Conservation (phyloP, 1,140 invertebrate genomes). For the Eriosoma lanigerum region DNA sequence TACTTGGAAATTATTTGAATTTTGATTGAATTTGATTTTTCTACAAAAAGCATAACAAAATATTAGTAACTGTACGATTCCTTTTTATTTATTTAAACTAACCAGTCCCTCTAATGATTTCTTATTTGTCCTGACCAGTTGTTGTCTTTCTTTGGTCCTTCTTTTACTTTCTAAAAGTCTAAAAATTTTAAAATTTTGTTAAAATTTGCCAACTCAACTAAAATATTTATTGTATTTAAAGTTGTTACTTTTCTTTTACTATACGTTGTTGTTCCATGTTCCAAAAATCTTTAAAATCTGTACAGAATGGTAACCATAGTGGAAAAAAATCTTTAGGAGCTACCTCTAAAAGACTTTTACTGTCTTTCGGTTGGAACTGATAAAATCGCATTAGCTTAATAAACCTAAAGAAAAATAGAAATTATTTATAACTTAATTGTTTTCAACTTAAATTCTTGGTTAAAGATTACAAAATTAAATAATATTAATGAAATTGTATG, state of each 20-base stretch:
- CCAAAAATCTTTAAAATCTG: conserved; percentile 94
- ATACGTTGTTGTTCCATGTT: conserved; percentile 87
- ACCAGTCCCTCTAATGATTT: conserved; percentile 55
- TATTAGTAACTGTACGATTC: background rate
- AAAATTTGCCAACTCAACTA: conserved; percentile 26
- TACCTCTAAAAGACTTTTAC: conserved; percentile 68
- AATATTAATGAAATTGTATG: too few relatives aligned
- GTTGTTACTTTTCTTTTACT: conserved; percentile 75
- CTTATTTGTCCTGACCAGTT: conserved; percentile 59
- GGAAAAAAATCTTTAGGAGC: conserved; percentile 88
- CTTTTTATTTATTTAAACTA: too few relatives aligned
- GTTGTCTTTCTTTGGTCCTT: conserved; percentile 63
- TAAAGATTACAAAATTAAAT: too few relatives aligned
- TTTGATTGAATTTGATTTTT: conserved; percentile 51
- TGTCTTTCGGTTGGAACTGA: conserved; percentile 78
- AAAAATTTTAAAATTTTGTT: conserved; percentile 54
- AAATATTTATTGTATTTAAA: background rate
- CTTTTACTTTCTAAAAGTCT: conserved; percentile 69
- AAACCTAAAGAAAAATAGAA: conserved; percentile 64
- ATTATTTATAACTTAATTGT: too few relatives aligned
- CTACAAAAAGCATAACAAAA: background rate
- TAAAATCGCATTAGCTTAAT: conserved; percentile 82
- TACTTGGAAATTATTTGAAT: conserved; percentile 25
- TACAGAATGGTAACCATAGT: conserved; percentile 85
- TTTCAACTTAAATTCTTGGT: too few relatives aligned